Evolutionary conservation across 2,797 vertebrate genomes (phyloP).

Genomic region (Myotis pilosus): DNA sequence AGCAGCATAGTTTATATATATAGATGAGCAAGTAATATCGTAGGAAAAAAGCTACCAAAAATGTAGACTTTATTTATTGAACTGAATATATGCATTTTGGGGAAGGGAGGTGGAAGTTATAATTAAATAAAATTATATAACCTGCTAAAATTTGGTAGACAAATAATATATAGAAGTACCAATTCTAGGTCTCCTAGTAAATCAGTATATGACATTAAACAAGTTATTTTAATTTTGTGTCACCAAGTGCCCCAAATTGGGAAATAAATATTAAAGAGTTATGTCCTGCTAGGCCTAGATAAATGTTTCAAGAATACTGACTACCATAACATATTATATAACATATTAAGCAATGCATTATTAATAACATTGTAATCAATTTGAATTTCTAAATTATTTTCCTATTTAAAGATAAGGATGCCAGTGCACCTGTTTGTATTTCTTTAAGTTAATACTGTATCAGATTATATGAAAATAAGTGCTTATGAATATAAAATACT

Average conservation of each 20-base stretch:
- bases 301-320: background rate
- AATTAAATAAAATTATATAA: background rate
- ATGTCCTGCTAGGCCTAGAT: background rate
- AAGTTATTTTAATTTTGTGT: background rate
- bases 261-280: conserved; percentile 16
- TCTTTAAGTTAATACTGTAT: background rate
- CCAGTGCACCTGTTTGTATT: background rate
- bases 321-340: background rate
- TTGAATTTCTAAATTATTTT: conserved; percentile 31
- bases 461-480: background rate
- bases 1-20: too few relatives aligned
- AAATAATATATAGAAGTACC: background rate
- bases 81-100: background rate
- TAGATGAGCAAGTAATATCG: background rate
- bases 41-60: background rate
- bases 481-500: background rate
- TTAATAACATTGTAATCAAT: conserved; percentile 1
- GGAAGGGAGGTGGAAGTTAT: background rate
- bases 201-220: background rate
- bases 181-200: background rate
- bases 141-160: background rate
- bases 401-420: background rate
- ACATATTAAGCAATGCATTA: background rate
- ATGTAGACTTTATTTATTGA: background rate
- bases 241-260: background rate